phyloP scores from a whole-genome alignment of 2,797 vertebrate species.

The Acipenser ruthenus region DNA sequence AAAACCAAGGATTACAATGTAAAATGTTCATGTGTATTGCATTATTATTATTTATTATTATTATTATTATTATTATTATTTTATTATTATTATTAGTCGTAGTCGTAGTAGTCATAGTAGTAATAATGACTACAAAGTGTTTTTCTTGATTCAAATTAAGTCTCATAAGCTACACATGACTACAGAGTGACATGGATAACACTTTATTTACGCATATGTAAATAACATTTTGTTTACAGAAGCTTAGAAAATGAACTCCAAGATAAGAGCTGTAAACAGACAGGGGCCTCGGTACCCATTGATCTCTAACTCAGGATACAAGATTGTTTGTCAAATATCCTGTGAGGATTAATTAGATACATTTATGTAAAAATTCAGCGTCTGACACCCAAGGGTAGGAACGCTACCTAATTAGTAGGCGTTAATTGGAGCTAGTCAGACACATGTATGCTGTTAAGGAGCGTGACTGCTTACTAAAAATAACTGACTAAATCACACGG shows the following conservation, averaged over 20 bases:
- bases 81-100: too few relatives aligned
- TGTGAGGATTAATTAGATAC: conserved; percentile 74
- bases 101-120: too few relatives aligned
- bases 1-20: too few relatives aligned
- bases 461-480: conserved; percentile 46
- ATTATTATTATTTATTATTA: too few relatives aligned
- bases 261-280: conserved; percentile 63
- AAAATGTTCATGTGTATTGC: too few relatives aligned
- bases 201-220: too few relatives aligned
- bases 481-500: conserved; percentile 10
- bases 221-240: conserved; percentile 18
- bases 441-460: conserved; percentile 82
- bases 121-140: too few relatives aligned
- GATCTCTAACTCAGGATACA: conserved; percentile 54
- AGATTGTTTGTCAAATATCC: conserved; percentile 75
- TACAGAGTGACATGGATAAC: too few relatives aligned
- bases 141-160: too few relatives aligned
- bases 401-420: conserved; percentile 92
- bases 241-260: conserved; percentile 41
- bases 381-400: conserved; percentile 77
- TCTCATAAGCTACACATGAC: too few relatives aligned
- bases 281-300: conserved; percentile 47
- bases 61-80: too few relatives aligned
- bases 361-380: conserved; percentile 67
- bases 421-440: conserved; percentile 98